A percentile compares a stretch with the other conserved stretches of the same genome.
Conservation (phyloP, 1,140 invertebrate genomes). For the Saxidomus purpurata region DNA sequence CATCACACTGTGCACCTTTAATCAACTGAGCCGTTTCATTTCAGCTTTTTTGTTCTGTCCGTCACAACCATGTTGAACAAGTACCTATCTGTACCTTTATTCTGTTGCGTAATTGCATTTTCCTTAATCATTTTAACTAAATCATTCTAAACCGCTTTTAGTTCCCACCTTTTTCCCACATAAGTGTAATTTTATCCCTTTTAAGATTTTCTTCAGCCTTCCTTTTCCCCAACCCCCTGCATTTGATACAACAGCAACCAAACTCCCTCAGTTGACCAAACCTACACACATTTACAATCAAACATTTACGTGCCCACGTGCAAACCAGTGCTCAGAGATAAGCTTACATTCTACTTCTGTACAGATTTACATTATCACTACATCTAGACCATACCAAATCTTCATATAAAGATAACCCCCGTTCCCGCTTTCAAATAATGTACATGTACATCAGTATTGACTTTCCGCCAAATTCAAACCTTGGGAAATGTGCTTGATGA, state of each 20-base stretch:
- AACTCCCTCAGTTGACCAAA: slow-evolving; percentile 51
- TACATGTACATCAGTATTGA: slow-evolving; percentile 19
- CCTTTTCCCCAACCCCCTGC: background rate
- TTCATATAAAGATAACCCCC: slow-evolving; percentile 1
- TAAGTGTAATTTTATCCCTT: too few species aligned
- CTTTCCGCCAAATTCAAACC: slow-evolving; percentile 18
- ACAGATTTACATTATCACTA: slow-evolving; percentile 53
- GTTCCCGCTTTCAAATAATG: slow-evolving; percentile 19
- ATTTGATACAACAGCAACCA: background rate
- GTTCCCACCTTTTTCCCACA: too few species aligned
- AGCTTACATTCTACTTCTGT: slow-evolving; percentile 42
- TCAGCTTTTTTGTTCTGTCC: background rate
- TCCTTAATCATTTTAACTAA: too few species aligned
- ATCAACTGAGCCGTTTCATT: background rate
- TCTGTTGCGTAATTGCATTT: too few species aligned
- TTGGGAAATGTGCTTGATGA: slow-evolving; percentile 67
- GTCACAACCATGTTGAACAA: too few species aligned
- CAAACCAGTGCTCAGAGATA: slow-evolving; percentile 47
- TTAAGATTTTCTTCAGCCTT: too few species aligned
- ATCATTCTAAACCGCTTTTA: too few species aligned
- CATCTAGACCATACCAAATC: slow-evolving; percentile 56
- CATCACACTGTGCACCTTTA: background rate
- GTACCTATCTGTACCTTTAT: too few species aligned
- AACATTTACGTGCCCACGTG: slow-evolving; percentile 24
- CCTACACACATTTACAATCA: slow-evolving; percentile 4